Evolutionary conservation across 2,113 vertebrate genomes (phyloP).

Genomic region (Blennius ocellaris): DNA sequence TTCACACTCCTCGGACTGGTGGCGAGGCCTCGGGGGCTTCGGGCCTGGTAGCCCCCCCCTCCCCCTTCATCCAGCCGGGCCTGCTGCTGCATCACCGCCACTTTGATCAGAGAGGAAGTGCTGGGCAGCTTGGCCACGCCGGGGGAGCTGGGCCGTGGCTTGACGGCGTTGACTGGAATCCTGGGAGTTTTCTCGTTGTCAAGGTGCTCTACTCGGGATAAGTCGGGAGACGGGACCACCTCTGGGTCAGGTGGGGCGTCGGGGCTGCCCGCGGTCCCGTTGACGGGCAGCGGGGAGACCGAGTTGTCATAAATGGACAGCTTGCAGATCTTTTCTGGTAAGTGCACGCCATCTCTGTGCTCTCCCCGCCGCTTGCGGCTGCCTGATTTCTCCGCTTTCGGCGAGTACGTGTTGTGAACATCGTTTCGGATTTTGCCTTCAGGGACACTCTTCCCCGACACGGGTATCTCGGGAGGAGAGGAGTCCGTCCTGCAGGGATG

Average conservation of each 20-base stretch:
- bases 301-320: conserved; percentile 86
- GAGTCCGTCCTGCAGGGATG: conserved; percentile 90
- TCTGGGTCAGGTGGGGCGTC: conserved; percentile 88
- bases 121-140: conserved; percentile 90
- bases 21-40: conserved; percentile 88
- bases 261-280: conserved; percentile 91
- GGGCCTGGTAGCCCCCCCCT: conserved; percentile 81
- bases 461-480: conserved; percentile 77
- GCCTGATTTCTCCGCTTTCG: conserved; percentile 88
- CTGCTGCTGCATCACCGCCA: conserved; percentile 90
- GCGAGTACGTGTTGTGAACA: conserved; percentile 91
- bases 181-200: conserved; percentile 92
- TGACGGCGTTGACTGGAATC: conserved; percentile 95
- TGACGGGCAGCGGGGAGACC: conserved; percentile 87
- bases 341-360: conserved; percentile 88
- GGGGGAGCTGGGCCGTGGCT: conserved; percentile 95
- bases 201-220: conserved; percentile 84
- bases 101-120: conserved; percentile 91
- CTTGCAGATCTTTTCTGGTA: conserved; percentile 89
- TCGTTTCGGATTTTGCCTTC: conserved; percentile 93
- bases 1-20: conserved; percentile 88
- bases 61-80: conserved; percentile 85
- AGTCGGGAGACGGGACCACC: conserved; percentile 79
- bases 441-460: conserved; percentile 82
- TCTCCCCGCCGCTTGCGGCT: conserved; percentile 91